Conservation (phyloP, 1,140 invertebrate genomes). For the Phortica variegata region DNA sequence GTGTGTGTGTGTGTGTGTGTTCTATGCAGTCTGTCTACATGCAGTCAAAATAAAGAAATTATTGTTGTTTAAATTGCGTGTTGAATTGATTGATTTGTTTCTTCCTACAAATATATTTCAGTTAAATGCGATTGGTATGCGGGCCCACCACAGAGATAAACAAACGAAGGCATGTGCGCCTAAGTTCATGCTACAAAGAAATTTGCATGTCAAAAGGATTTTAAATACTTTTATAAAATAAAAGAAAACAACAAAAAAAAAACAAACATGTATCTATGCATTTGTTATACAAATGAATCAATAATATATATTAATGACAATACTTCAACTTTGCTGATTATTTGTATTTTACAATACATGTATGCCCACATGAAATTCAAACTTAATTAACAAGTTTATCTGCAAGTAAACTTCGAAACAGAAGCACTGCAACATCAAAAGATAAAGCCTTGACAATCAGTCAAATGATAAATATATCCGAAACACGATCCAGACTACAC, state of each 20-base stretch:
- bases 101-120: too few relatives aligned
- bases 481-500: background rate
- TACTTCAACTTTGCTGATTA: too few relatives aligned
- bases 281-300: too few relatives aligned
- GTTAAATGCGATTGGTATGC: constrained; percentile 13
- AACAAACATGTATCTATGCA: too few relatives aligned
- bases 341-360: too few relatives aligned
- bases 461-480: constrained; percentile 21
- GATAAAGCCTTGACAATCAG: constrained; percentile 50
- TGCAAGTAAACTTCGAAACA: constrained; percentile 34
- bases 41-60: constrained; percentile 51
- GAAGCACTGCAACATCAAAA: constrained; percentile 44
- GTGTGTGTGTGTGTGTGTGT: constrained; percentile 17
- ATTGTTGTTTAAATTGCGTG: constrained; percentile 39
- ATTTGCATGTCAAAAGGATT: constrained; percentile 54
- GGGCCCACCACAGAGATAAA: too few relatives aligned
- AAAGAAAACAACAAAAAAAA: too few relatives aligned
- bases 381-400: constrained; percentile 43
- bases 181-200: background rate
- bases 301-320: too few relatives aligned
- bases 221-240: too few relatives aligned
- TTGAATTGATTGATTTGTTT: constrained; percentile 50
- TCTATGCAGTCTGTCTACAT: background rate
- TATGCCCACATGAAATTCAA: constrained; percentile 14
- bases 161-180: too few relatives aligned